These are phyloP conservation scores for Coregonus sp. DNA, from an alignment of 2,797 vertebrate genomes.

Conservation along the genomic window DNA sequence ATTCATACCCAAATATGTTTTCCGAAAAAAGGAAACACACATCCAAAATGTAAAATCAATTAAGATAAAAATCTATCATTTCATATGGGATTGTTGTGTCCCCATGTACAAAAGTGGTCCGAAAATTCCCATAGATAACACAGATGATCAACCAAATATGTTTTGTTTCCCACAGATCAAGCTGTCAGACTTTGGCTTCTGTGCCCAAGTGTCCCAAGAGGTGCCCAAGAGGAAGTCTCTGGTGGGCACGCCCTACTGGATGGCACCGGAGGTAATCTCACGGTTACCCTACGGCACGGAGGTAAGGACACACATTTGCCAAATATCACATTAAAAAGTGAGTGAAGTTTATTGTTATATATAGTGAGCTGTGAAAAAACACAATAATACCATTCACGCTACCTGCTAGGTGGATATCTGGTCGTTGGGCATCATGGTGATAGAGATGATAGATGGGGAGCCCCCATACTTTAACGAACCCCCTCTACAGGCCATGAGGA, in stretches of 20 bases:
- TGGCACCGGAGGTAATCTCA: constrained; percentile 97
- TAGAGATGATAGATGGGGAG: constrained; percentile 98
- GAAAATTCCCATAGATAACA: not conserved
- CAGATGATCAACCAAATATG: not conserved
- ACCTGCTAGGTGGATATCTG: constrained; percentile 91
- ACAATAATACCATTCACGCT: not conserved
- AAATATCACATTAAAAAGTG: constrained; percentile 1
- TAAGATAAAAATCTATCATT: too few relatives aligned
- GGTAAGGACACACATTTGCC: constrained; percentile 69
- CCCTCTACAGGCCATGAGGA: constrained; percentile 97
- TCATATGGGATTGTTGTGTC: not conserved
- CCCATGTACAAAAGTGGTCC: not conserved
- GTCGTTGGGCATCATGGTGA: constrained; percentile 99
- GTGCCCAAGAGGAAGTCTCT: constrained; percentile 96
- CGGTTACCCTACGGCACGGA: constrained; percentile 95
- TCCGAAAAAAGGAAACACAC: too few relatives aligned
- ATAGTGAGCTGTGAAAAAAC: not conserved
- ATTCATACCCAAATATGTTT: too few relatives aligned
- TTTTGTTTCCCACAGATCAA: constrained; percentile 82
- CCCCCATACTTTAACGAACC: constrained; percentile 98
- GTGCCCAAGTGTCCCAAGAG: constrained; percentile 98
- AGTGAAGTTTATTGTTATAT: not conserved
- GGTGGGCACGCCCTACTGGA: constrained; percentile 96
- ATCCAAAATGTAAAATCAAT: too few relatives aligned
- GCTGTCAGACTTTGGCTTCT: constrained; percentile 96